Percentiles rank a stretch among this genome's conserved stretches.
Conservation (phyloP, 2,888 invertebrate genomes). For the Xiphydria camelus region DNA sequence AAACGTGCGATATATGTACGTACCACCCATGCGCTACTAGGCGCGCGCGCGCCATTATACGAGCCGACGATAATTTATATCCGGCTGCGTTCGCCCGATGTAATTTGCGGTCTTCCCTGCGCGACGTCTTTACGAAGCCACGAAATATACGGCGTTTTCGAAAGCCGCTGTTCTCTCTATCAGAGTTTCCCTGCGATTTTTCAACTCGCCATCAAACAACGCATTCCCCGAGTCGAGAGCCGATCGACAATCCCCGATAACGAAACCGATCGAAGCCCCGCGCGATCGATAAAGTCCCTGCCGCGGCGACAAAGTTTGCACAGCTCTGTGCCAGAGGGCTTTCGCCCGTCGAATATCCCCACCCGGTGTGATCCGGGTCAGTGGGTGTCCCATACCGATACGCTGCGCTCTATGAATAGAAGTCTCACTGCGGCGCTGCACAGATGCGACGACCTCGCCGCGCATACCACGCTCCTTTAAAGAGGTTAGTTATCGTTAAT, state of each 20-base stretch:
- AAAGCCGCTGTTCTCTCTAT: not conserved
- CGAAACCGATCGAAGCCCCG: too few relatives aligned
- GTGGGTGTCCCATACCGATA: conserved; percentile 28
- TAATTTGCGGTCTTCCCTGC: conserved; percentile 35
- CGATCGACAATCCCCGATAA: too few relatives aligned
- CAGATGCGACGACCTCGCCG: not conserved
- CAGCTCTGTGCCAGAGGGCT: conserved; percentile 10
- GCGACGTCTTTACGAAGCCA: conserved; percentile 38
- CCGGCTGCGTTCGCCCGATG: conserved; percentile 25
- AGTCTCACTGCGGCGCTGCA: conserved; percentile 25
- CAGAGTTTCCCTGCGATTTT: too few relatives aligned
- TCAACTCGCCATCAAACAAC: too few relatives aligned
- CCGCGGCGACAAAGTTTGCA: too few relatives aligned
- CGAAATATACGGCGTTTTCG: conserved; percentile 24
- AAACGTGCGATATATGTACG: too few relatives aligned
- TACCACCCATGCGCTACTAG: conserved; percentile 7
- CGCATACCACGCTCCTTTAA: conserved; percentile 10
- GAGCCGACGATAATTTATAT: conserved; percentile 32
- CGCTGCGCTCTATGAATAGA: conserved; percentile 31
- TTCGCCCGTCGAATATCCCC: conserved; percentile 5
- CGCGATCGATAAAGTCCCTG: too few relatives aligned
- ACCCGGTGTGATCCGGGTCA: conserved; percentile 20
- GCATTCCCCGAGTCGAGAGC: too few relatives aligned
- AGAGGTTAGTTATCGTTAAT: conserved; percentile 20
- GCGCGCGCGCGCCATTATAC: conserved; percentile 3